These are phyloP conservation scores for Sarcophaga bullata DNA, from an alignment of 1,140 invertebrate genomes.

Conservation along the genomic window DNA sequence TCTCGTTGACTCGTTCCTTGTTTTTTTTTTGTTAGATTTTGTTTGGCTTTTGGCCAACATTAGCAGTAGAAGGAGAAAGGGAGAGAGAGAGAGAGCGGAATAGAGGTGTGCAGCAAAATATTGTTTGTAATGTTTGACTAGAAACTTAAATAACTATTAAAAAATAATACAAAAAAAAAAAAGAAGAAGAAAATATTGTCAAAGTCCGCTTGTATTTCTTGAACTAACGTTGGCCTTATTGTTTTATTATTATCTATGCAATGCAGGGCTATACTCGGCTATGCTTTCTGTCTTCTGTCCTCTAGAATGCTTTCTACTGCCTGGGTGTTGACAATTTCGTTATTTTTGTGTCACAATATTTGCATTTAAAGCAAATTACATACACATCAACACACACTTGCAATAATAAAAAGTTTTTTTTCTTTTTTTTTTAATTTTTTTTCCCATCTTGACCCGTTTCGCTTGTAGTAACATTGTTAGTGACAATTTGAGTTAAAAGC, in stretches of 20 bases:
- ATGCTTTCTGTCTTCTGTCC: too few relatives aligned
- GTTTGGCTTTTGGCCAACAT: neutral
- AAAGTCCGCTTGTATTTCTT: neutral
- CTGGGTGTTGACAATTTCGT: conserved; percentile 29
- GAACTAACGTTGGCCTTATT: conserved; percentile 22
- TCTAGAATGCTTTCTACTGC: neutral
- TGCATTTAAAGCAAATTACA: neutral
- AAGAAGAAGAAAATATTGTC: neutral
- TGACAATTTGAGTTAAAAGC: conserved; percentile 19
- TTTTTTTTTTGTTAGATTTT: neutral
- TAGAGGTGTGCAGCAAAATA: neutral
- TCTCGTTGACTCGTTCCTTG: neutral
- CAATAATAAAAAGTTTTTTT: too few relatives aligned
- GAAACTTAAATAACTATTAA: conserved; percentile 15
- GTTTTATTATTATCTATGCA: neutral
- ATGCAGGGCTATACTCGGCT: too few relatives aligned
- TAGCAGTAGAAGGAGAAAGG: neutral
- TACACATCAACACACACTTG: too few relatives aligned
- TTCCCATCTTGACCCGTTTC: conserved; percentile 28
- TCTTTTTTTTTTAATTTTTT: too few relatives aligned
- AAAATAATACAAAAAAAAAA: too few relatives aligned
- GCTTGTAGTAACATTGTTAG: conserved; percentile 9
- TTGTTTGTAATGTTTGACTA: neutral
- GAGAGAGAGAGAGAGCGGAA: too few relatives aligned
- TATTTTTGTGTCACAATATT: conserved; percentile 27